These are phyloP conservation scores for Drosophila sturtevanti DNA, from an alignment of 1,140 invertebrate species.

Conservation along the genomic window DNA sequence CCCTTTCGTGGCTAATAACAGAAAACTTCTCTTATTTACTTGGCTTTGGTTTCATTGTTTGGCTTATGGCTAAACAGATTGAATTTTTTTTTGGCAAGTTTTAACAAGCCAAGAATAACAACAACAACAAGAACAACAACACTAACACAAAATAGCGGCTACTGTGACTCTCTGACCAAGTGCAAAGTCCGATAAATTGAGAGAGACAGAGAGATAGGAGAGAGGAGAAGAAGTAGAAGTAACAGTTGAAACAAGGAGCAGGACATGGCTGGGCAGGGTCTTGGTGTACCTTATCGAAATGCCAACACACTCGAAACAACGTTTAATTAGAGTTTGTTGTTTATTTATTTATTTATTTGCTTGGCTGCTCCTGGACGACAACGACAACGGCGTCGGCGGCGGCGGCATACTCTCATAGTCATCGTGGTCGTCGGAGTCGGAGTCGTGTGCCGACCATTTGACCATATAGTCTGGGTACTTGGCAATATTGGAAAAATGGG, in stretches of 20 bases:
- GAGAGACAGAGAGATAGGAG: background rate
- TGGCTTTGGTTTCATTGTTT: slow-evolving; percentile 29
- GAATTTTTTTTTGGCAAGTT: slow-evolving; percentile 76
- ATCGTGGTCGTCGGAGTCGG: background rate
- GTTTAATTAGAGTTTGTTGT: slow-evolving; percentile 80
- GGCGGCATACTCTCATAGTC: background rate
- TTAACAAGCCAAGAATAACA: slow-evolving; percentile 54
- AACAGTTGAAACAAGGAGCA: slow-evolving; percentile 18
- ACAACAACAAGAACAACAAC: slow-evolving; percentile 29
- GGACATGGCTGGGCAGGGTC: slow-evolving; percentile 21
- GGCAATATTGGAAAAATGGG: background rate
- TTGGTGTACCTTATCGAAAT: slow-evolving; percentile 57
- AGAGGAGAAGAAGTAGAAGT: background rate
- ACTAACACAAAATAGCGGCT: slow-evolving; percentile 21
- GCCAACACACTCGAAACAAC: slow-evolving; percentile 54
- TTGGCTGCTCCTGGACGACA: background rate
- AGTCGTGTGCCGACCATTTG: slow-evolving; percentile 40
- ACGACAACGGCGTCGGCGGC: background rate
- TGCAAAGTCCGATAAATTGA: slow-evolving; percentile 34
- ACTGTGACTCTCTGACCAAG: slow-evolving; percentile 35
- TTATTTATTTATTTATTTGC: slow-evolving; percentile 76
- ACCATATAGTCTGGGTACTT: slow-evolving; percentile 21
- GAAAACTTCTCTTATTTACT: background rate
- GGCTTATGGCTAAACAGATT: slow-evolving; percentile 58
- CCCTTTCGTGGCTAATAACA: background rate